A percentile compares a stretch with the other conserved stretches of the same genome.
Evolutionary conservation across 2,888 invertebrate species (phyloP).

Genomic region (Elmis aenea): DNA sequence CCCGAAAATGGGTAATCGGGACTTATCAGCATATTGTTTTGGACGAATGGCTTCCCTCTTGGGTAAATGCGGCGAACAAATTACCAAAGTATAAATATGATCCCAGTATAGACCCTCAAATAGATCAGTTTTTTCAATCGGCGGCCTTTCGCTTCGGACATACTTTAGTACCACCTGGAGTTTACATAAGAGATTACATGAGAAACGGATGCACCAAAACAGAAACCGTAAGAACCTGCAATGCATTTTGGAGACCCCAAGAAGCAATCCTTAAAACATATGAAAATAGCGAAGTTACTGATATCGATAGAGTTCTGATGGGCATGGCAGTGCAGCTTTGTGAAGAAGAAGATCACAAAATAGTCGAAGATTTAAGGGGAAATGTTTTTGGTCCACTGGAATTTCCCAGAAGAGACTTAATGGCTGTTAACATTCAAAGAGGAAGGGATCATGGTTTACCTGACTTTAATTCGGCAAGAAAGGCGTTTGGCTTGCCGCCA

Average conservation of each 20-base stretch:
- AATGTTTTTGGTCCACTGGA: conserved; percentile 55
- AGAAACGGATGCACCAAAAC: conserved; percentile 39
- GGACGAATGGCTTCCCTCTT: conserved; percentile 50
- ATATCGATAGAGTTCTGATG: conserved; percentile 52
- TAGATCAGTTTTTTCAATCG: conserved; percentile 57
- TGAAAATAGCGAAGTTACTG: conserved; percentile 33
- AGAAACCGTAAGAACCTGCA: conserved; percentile 48
- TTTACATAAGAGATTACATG: conserved; percentile 47
- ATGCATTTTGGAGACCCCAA: conserved; percentile 52
- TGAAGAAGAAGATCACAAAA: conserved; percentile 52
- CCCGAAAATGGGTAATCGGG: conserved; percentile 54
- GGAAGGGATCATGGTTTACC: conserved; percentile 55
- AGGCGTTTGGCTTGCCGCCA: conserved; percentile 45
- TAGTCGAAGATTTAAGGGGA: conserved; percentile 56
- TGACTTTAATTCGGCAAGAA: conserved; percentile 56
- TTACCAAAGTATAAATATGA: conserved; percentile 45
- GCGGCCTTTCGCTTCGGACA: conserved; percentile 59
- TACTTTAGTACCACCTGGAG: conserved; percentile 54
- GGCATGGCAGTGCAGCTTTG: conserved; percentile 53
- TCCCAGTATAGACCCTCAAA: conserved; percentile 53
- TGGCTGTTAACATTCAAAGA: conserved; percentile 56
- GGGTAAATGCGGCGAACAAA: conserved; percentile 37
- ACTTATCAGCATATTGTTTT: conserved; percentile 50
- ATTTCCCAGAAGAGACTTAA: conserved; percentile 54
- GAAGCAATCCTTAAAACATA: conserved; percentile 36